Conservation (phyloP, 64 coral and sea anemone genomes). For the Anthopleura sola region DNA sequence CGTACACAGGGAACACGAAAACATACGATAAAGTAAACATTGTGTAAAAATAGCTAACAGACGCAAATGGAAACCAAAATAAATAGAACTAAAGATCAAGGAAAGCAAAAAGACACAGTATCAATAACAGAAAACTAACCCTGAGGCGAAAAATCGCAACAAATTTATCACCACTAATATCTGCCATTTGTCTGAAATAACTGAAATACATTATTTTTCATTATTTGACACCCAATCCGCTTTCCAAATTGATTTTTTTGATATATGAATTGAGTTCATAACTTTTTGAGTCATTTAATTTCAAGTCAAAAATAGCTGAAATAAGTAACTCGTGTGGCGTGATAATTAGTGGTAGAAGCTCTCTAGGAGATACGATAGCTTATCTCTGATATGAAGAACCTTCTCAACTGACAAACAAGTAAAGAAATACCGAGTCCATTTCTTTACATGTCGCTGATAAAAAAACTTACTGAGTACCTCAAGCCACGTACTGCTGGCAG, state of each 20-base stretch:
- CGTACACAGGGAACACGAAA: too few relatives aligned
- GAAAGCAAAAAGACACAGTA: neutral
- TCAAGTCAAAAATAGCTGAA: neutral
- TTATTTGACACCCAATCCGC: neutral
- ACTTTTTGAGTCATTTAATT: neutral
- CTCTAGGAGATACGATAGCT: slow-evolving; percentile 2
- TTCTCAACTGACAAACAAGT: neutral
- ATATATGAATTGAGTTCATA: neutral
- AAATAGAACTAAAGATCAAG: neutral
- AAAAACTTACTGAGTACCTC: neutral
- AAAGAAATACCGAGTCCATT: neutral
- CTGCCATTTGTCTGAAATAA: neutral
- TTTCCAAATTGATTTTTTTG: neutral
- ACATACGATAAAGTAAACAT: neutral
- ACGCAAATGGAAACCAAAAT: neutral
- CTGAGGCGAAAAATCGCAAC: neutral
- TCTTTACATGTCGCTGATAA: neutral
- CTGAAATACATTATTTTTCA: neutral
- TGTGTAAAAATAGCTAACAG: neutral
- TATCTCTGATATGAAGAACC: neutral
- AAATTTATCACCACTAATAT: too few relatives aligned
- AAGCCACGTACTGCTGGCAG: neutral
- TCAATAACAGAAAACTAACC: neutral
- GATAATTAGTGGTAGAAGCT: neutral
- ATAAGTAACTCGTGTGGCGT: neutral